Evolutionary conservation across 2,113 vertebrate species (phyloP).

Genomic region (Zonotrichia leucophrys): DNA sequence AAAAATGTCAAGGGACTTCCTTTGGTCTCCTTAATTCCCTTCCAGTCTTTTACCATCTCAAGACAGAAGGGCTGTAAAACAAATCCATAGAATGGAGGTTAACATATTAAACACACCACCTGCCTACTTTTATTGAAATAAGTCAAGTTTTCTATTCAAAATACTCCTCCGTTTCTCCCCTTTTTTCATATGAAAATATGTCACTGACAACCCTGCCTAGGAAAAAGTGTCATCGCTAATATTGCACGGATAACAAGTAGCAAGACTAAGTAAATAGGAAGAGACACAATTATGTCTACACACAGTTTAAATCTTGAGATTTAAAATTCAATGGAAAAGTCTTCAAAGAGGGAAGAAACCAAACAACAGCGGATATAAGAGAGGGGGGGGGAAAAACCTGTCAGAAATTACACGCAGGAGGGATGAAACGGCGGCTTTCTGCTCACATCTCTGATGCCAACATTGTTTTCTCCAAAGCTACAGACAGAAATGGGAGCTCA

Average conservation of each 20-base stretch:
- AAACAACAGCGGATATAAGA: background rate
- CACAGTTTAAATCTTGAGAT: background rate
- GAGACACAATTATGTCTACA: conserved; percentile 6
- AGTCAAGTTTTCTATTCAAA: background rate
- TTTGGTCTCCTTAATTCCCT: conserved; percentile 22
- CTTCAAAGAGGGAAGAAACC: background rate
- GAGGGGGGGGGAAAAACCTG: accelerated
- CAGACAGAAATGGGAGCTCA: accelerated
- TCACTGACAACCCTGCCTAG: background rate
- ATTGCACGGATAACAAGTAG: background rate
- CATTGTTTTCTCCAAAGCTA: background rate
- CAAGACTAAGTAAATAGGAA: background rate
- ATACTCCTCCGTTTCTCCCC: background rate
- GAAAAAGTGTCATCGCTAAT: background rate
- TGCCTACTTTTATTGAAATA: background rate
- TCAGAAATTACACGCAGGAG: background rate
- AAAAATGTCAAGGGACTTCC: conserved; percentile 14
- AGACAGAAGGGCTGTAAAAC: background rate
- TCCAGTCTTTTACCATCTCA: background rate
- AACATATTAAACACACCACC: background rate
- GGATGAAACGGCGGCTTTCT: background rate
- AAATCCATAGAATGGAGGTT: background rate
- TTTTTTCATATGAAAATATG: background rate
- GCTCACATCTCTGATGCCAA: background rate
- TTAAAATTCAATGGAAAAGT: background rate